Base-by-base conservation (phyloP, 2,888 invertebrate genomes). In the Hirtodrosophila histrioides region DNA sequence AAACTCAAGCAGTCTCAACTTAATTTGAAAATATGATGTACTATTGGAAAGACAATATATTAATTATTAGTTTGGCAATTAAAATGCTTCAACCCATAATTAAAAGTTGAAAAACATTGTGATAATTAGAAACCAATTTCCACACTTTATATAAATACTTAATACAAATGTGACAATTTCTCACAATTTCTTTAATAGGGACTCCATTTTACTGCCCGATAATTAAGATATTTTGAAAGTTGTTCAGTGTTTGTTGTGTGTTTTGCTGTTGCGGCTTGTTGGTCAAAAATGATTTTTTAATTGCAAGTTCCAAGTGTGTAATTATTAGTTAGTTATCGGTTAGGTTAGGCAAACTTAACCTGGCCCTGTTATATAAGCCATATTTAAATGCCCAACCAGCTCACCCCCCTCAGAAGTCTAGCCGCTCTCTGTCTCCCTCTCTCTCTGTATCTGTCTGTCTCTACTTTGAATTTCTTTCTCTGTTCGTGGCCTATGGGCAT, bases 211-310 rank as follows among this genome's bases (percentile, higher is more conserved):
- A 36, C 36, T 10, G 17, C 10, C 23, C 44, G 55, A 24, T 88
- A 88, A 85, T 85, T 69, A 84, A 88, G 88, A 66, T 61, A 76
- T 85, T 88, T 78, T 60, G 72, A 86, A 88, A 88, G 75, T 73
- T 71, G 79, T 50, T 60, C 36, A 64, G 23, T 27, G 49, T 39
- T 67, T 17, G 17, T 17, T 5, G 1, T 48, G 50, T 39, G 23
- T 43, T 31, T 31, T 60, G 63, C 46, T 40, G 35, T 33, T 62
- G 56, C 56, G 56, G 61, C 43, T 70, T 50, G 75, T 67, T 67
- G 64, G 35, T 68, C 53, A 53, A 74, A 71, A 88, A 86, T 73
- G 86, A 85, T 74, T 80, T 85, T 88, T 69, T 85, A 85, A 85
- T 85, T 88, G 74, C 58, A 69, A 69, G 73, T 71, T 75, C 58